A percentile compares a stretch with the other conserved stretches of the same genome.
phyloP scores from a whole-genome alignment of 2,113 vertebrate genomes.

The Diadophis punctatus region DNA sequence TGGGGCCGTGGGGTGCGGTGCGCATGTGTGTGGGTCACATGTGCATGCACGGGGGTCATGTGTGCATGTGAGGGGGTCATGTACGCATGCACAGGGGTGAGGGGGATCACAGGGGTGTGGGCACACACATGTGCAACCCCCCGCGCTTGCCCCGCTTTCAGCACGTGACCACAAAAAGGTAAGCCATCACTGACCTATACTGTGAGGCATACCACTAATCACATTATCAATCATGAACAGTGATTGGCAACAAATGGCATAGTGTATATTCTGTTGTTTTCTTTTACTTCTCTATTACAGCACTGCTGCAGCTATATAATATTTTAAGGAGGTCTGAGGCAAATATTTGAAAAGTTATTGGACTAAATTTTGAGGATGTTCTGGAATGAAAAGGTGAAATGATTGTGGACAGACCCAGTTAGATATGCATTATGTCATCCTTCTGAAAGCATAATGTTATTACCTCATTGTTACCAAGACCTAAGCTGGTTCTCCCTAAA shows the following conservation, averaged over 20 bases:
- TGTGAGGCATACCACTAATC: neutral
- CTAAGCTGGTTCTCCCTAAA: neutral
- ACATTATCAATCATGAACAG: neutral
- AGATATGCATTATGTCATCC: neutral
- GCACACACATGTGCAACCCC: no score
- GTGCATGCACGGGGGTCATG: no score
- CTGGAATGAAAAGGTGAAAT: neutral
- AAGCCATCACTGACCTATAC: neutral
- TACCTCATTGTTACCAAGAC: neutral
- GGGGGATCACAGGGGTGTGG: no score
- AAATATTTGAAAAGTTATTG: neutral
- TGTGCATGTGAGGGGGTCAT: no score
- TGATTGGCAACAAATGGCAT: neutral
- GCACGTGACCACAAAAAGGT: no score
- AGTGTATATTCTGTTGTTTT: neutral
- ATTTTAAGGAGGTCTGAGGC: neutral
- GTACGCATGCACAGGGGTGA: no score
- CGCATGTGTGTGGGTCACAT: no score
- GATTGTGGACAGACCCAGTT: neutral
- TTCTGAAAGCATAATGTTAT: neutral
- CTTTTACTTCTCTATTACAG: neutral
- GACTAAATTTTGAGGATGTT: neutral
- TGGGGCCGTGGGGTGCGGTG: no score
- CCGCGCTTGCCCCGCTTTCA: no score
- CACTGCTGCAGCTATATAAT: neutral